Base-by-base conservation (phyloP, 2,888 invertebrate genomes). In the Ecdyonurus torrentis region DNA sequence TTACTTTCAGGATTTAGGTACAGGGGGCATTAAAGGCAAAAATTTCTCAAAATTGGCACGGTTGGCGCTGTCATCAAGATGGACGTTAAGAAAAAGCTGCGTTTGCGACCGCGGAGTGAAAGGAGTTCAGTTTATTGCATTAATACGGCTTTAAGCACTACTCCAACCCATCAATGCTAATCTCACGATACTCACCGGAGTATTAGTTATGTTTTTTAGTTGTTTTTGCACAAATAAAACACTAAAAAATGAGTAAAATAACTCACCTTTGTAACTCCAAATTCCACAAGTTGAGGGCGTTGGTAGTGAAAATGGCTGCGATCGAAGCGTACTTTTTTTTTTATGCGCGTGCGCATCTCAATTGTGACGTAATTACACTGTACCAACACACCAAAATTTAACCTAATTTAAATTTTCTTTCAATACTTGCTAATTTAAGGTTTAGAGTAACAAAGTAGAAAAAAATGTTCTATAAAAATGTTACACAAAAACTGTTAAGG, bases 11-110 rank as follows among this genome's bases (percentile, higher is more conserved):
- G 64, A 66, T 63, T 64, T 60, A 52, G 62, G 59, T 55, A 63
- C 60, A 63, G 64, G 59, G 53, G 62, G 60, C 59, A 60, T 62
- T 60, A 61, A 59, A 59, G 77, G 78, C 79, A 78, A 80, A 82
- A 81, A 81, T 80, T 81, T 80, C 81, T 75, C 74, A 77, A 79
- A 81, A 81, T 82, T 80, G 81, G 81, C 82, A 82, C 81, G 75
- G 81, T 78, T 79, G 81, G 82, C 82, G 82, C 82, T 82, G 82
- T 78, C 80, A 80, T 81, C 81, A 81, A 80, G 76, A 79, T 79
- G 79, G 78, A 75, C 75, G 72, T 71, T 72, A 64, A 5, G 37
- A 15, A 37, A 37, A 37, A 37, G 37, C 37, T 37, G 37, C 37
- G 37, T 37, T 15, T 5, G 5, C 15, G 5, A 37, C 37, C 37